phyloP scores from a whole-genome alignment of 2,797 vertebrate species.

The Argya squamiceps region DNA sequence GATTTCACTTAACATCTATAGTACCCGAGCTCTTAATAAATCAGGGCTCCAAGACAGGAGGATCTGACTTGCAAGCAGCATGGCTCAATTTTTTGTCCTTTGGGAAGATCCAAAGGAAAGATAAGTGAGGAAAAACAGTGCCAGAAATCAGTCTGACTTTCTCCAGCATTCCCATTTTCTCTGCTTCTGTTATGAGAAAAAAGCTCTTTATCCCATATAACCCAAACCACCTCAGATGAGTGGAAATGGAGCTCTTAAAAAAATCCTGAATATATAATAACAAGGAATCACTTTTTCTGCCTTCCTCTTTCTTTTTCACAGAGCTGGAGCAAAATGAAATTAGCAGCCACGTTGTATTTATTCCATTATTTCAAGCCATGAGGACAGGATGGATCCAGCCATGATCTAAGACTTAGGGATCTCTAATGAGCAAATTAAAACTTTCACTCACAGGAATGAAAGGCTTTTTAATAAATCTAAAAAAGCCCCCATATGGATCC shows the following conservation, averaged over 20 bases:
- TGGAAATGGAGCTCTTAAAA: neutral
- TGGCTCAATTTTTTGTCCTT: neutral
- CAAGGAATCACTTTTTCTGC: neutral
- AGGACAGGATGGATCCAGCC: neutral
- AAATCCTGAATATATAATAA: too few species aligned
- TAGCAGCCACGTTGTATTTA: neutral
- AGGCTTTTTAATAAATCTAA: neutral
- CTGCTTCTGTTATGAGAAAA: neutral
- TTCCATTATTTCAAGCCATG: neutral
- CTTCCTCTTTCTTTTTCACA: neutral
- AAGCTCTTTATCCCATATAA: neutral
- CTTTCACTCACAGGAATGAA: neutral
- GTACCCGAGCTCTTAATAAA: neutral
- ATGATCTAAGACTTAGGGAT: neutral
- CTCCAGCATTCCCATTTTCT: neutral
- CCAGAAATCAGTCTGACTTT: neutral
- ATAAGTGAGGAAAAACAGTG: neutral
- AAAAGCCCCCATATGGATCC: neutral
- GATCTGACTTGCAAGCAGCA: neutral
- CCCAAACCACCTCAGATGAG: neutral
- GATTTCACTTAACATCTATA: neutral
- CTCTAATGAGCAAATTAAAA: neutral
- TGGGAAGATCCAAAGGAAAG: neutral
- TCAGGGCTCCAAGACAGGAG: neutral
- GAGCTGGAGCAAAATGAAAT: neutral